Conservation (phyloP, 2,797 vertebrate genomes). For the Lindbergichthys nudifrons region DNA sequence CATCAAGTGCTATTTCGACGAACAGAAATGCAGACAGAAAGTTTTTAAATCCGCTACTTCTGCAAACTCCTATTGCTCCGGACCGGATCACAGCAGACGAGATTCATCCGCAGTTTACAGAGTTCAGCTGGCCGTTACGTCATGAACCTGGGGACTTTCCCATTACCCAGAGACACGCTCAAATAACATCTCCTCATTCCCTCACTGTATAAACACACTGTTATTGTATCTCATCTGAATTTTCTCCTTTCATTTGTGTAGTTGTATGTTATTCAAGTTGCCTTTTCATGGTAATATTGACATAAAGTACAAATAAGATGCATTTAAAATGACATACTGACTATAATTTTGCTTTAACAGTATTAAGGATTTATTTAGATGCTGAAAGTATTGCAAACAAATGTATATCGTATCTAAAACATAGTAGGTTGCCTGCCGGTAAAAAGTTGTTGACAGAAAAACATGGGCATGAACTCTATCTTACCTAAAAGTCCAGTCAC, state of each 20-base stretch:
- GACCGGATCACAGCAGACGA: conserved; percentile 68
- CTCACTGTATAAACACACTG: background rate
- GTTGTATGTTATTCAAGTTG: background rate
- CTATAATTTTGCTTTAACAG: fast-evolving
- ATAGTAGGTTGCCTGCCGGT: too few species aligned
- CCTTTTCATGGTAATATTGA: fast-evolving
- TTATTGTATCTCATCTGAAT: background rate
- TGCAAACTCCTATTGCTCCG: conserved; percentile 73
- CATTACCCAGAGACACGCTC: conserved; percentile 41
- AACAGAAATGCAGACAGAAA: conserved; percentile 74
- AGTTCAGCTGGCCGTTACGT: conserved; percentile 73
- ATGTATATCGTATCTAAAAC: background rate
- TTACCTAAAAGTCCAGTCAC: background rate
- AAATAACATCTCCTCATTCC: background rate
- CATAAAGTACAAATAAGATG: too few species aligned
- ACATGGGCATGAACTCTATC: background rate
- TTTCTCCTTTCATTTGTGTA: background rate
- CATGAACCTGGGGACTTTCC: conserved; percentile 76
- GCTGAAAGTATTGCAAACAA: background rate
- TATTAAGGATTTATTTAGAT: too few species aligned
- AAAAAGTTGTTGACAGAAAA: background rate
- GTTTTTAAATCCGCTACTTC: conserved; percentile 84
- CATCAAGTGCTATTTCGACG: conserved; percentile 61
- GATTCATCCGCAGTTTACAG: conserved; percentile 74
- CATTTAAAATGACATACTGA: background rate